Base-by-base conservation (phyloP, 2,888 invertebrate species). In the Eumacrocentrus americanus region DNA sequence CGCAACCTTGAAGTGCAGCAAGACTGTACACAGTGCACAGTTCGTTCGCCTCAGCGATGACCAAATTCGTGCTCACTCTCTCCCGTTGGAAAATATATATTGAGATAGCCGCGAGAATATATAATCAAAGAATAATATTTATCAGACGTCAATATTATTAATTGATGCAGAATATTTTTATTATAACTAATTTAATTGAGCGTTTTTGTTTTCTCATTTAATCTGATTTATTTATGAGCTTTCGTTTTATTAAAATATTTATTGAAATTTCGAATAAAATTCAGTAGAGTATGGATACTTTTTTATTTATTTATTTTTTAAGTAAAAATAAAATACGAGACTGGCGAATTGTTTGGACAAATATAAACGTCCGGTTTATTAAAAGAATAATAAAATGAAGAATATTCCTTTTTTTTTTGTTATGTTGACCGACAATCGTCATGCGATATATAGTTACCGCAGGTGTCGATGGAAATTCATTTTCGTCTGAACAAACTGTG, bases 401-500 rank as follows among this genome's bases (percentile, higher is more conserved):
- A 44, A 44, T 44, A 20, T 44, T 44, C 18, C 11, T 22, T 44
- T 11, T 20, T 11, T 22, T 42, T 3, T 18, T 42, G 3, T 20
- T 20, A 11, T 42, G 42, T 42, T 18, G 42, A 42, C 20, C 20
- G 20, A 42, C 20, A 16, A 44, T 44, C 22, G 44, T 44, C 22
- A 20, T 44, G 16, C 44, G 22, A 44, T 42, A 42, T 20, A 22
- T 9, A 22, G n/a, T 44, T 44, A 44, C 22, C 44, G 22, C 44
- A 22, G 18, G 44, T 44, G 44, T 20, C 44, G 44, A 22, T 25
- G 46, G 11, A 23, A n/a, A 5, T 46, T 5, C 5, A 22, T 25
- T 61, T 61, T 58, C 53, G 53, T 62, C 62, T 59, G 63, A 51
- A 62, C 48, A 63, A 66, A 65, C 63, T 58, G 14, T 38, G 47